Percentiles rank a stretch among this genome's conserved stretches.
phyloP scores from a whole-genome alignment of 2,888 invertebrate species.

The Agriotes lineatus region DNA sequence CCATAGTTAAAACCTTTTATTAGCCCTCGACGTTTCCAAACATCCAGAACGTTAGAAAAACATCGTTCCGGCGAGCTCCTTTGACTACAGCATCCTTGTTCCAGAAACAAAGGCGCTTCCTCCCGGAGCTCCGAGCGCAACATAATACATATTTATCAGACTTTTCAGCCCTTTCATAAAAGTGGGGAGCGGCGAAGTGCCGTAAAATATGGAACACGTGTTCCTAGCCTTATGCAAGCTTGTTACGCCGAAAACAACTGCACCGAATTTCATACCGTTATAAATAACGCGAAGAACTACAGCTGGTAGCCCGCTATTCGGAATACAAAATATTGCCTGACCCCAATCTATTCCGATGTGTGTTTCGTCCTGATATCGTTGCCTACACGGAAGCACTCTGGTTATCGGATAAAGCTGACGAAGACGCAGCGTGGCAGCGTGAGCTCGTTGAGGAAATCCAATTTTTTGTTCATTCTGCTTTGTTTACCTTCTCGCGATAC shows the following conservation, averaged over 20 bases:
- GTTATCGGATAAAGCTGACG: conserved; percentile 15
- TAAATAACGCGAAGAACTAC: conserved; percentile 1
- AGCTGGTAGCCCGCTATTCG: not conserved
- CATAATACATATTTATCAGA: conserved; percentile 15
- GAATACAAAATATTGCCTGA: not conserved
- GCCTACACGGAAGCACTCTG: conserved; percentile 4
- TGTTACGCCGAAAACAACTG: conserved; percentile 1
- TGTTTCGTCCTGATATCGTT: conserved; percentile 5
- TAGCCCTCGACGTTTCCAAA: too few species aligned
- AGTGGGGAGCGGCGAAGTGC: not conserved
- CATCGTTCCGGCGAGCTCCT: too few species aligned
- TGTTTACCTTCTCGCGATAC: not conserved
- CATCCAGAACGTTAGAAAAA: too few species aligned
- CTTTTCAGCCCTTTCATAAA: conserved; percentile 2
- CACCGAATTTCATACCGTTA: not conserved
- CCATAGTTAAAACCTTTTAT: too few species aligned
- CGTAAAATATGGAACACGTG: conserved; percentile 16
- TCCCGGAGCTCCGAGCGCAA: not conserved
- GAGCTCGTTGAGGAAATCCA: conserved; percentile 8
- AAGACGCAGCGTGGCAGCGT: conserved; percentile 7
- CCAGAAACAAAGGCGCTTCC: not conserved
- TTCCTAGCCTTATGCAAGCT: not conserved
- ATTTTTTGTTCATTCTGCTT: conserved; percentile 11
- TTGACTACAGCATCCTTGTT: not conserved
- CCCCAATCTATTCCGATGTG: not conserved